Conservation (phyloP, 2,888 invertebrate genomes). For the Drosophila pseudotalamancana region DNA sequence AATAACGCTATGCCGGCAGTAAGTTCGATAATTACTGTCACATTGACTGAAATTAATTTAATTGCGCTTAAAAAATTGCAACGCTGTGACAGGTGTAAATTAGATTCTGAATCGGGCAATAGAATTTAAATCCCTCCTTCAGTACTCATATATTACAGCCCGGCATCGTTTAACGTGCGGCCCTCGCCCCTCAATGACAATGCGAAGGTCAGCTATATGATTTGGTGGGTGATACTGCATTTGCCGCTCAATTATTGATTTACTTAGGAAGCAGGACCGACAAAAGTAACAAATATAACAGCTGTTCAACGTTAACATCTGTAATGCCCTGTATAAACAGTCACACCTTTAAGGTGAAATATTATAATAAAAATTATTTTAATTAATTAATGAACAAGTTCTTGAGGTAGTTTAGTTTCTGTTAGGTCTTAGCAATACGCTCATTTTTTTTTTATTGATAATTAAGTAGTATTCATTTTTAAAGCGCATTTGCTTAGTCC, state of each 20-base stretch:
- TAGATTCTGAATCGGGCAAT: neutral
- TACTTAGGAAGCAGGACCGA: constrained; percentile 38
- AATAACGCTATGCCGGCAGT: constrained; percentile 45
- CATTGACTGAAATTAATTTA: constrained; percentile 35
- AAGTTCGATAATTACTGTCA: constrained; percentile 29
- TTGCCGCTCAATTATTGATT: constrained; percentile 66
- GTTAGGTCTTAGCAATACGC: no score
- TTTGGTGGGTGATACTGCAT: constrained; percentile 50
- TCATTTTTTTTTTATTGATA: no score
- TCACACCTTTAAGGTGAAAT: neutral
- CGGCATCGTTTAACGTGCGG: constrained; percentile 5
- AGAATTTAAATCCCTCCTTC: constrained; percentile 1
- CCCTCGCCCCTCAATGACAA: constrained; percentile 2
- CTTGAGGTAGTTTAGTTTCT: no score
- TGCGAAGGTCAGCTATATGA: constrained; percentile 53
- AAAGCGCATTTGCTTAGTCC: constrained; percentile 3
- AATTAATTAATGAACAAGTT: constrained; percentile 2
- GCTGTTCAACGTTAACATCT: constrained; percentile 45
- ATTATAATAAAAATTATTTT: neutral
- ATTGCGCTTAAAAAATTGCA: constrained; percentile 48
- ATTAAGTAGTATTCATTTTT: no score
- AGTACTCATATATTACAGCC: constrained; percentile 29
- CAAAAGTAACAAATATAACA: constrained; percentile 23
- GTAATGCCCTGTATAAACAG: neutral
- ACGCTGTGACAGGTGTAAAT: constrained; percentile 21